Evolutionary conservation across 64 coral and sea anemone genomes (phyloP).

Genomic region (Astreopora myriophthalma): DNA sequence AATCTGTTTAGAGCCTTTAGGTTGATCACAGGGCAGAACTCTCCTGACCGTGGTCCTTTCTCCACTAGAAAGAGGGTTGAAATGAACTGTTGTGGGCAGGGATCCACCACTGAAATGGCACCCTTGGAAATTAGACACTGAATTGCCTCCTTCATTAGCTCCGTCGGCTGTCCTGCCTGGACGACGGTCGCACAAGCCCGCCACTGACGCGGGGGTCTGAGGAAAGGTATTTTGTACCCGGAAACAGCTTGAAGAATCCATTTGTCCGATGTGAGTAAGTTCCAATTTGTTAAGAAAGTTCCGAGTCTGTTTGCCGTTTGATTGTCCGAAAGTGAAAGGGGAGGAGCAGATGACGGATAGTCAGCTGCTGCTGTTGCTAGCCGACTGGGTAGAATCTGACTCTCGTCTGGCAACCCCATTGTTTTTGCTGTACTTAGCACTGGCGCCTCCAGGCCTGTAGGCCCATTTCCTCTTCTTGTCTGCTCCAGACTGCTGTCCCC

Average conservation of each 20-base stretch:
- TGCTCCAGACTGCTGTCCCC: not conserved
- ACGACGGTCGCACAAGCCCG: too few relatives aligned
- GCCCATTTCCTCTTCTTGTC: slow-evolving; percentile 36
- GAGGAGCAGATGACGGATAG: too few relatives aligned
- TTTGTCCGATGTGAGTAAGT: too few relatives aligned
- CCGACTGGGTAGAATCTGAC: not conserved
- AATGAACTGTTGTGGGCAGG: slow-evolving; percentile 35
- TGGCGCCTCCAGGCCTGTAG: slow-evolving; percentile 7
- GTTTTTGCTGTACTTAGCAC: slow-evolving; percentile 4
- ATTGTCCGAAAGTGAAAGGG: too few relatives aligned
- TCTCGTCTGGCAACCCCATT: not conserved
- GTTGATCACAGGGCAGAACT: slow-evolving; percentile 55
- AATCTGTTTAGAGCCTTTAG: slow-evolving; percentile 48
- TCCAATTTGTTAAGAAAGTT: too few relatives aligned
- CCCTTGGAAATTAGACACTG: slow-evolving; percentile 43
- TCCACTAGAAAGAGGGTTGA: slow-evolving; percentile 65
- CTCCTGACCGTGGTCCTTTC: slow-evolving; percentile 11
- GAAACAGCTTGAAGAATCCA: too few relatives aligned
- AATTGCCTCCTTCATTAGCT: slow-evolving; percentile 5
- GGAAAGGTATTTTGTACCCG: too few relatives aligned
- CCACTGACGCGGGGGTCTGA: too few relatives aligned
- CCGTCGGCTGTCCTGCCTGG: too few relatives aligned
- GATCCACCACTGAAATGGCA: slow-evolving; percentile 33
- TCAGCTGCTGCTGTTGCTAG: slow-evolving; percentile 11
- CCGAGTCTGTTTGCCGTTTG: too few relatives aligned